Evolutionary conservation across 2,797 vertebrate genomes (phyloP), one percentile per base, ranked within the genome.

Genomic region (Thamnophis elegans): DNA sequence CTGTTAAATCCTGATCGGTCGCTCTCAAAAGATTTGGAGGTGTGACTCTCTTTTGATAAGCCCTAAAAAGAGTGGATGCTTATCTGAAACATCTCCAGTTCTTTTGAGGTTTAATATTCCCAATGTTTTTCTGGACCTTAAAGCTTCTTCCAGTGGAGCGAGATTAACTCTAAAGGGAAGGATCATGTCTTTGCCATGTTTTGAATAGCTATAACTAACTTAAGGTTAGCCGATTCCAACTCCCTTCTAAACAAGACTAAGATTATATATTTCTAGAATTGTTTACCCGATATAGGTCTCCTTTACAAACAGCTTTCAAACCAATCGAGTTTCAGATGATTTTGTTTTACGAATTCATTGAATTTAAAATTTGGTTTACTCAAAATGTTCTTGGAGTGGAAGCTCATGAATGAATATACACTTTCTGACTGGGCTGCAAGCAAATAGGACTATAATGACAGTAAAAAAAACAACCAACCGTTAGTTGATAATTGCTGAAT

Each of bases 381-480:
- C 36, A 82, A 25, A 82, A 82, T 47, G 36, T 82, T 82, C 94
- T 94, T 89, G 55, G 85, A 94, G 92, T 94, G 87, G 93, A 96
- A 93, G 91, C 73, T 58, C 11, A 86, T 92, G 93, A 85, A 91
- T 22, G 3, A 28, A 90, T 87, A 91, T 6, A 59, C 95, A 65
- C 95, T 95, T 95, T 95, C 93, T 95, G 56, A 89, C 11, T 22
- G 0, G 0, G 94, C 91, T 91, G 95, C 92, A 93, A 95, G 94
- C 93, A 95, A 96, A 95, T 96, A 95, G 95, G 95, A 95, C 28
- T 65, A 93, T 94, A 94, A 92, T 88, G 86, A 95, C 95, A 94
- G 93, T 91, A 92, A 91, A 91, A 89, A 92, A 91, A 94, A 93
- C n/a, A 95, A 59, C 3, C 96, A 94, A 94, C 94, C 94, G 91